These are phyloP conservation scores for Fukomys damarensis DNA, from an alignment of 2,113 vertebrate species.

Conservation along the genomic window DNA sequence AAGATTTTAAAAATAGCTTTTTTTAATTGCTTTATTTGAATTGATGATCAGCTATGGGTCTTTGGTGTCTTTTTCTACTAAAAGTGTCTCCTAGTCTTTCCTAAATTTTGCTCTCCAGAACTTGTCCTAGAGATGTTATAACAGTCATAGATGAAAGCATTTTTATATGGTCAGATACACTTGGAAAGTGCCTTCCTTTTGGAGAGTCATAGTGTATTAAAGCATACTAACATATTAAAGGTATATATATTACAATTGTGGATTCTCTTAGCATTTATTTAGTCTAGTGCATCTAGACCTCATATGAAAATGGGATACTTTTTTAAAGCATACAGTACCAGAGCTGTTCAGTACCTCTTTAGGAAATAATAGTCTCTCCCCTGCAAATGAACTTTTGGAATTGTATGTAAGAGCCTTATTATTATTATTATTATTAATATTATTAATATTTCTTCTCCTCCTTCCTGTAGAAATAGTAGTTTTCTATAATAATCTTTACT, in stretches of 20 bases:
- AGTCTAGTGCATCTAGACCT: slow-evolving; percentile 25
- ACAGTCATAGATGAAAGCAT: background rate
- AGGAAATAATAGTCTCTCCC: background rate
- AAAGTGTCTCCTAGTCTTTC: background rate
- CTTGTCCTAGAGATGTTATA: background rate
- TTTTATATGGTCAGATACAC: slow-evolving; percentile 47
- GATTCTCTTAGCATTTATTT: slow-evolving; percentile 2
- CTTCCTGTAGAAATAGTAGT: background rate
- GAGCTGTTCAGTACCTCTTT: background rate
- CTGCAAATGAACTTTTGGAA: slow-evolving; percentile 41
- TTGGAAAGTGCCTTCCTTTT: slow-evolving; percentile 30
- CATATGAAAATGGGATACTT: slow-evolving; percentile 32
- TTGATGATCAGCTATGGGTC: background rate
- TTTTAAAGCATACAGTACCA: background rate
- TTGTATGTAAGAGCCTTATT: background rate
- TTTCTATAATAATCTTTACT: slow-evolving; percentile 1
- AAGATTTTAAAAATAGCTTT: background rate
- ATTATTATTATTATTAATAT: slow-evolving; percentile 29
- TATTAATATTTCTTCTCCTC: background rate
- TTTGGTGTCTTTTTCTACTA: background rate
- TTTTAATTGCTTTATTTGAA: slow-evolving; percentile 62
- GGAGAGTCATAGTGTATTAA: background rate
- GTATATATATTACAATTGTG: background rate
- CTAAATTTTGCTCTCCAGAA: slow-evolving; percentile 36
- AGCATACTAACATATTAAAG: slow-evolving; percentile 12